Percentiles rank a stretch among this genome's conserved stretches.
These are phyloP conservation scores for Tiliacea citrago DNA, from an alignment of 2,888 invertebrate genomes.

Conservation along the genomic window DNA sequence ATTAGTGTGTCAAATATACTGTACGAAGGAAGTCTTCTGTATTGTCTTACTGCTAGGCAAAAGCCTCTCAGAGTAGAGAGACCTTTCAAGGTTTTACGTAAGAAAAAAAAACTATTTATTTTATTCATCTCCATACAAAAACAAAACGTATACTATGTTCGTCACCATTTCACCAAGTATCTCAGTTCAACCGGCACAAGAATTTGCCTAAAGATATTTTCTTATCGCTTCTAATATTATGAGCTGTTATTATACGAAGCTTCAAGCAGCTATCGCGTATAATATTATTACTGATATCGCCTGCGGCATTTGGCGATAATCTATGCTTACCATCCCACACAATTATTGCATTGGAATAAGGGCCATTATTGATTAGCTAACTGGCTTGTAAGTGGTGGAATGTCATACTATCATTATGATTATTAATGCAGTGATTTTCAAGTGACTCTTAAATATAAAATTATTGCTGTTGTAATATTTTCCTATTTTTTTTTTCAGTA, in stretches of 20 bases:
- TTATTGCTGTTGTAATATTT: background rate
- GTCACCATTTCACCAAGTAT: background rate
- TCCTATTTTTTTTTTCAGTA: too few species aligned
- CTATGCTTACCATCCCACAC: conserved; percentile 56
- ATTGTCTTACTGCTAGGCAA: too few species aligned
- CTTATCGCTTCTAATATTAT: conserved; percentile 19
- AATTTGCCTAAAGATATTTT: conserved; percentile 37
- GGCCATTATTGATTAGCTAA: conserved; percentile 51
- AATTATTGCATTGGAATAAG: conserved; percentile 47
- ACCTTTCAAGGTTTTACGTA: too few species aligned
- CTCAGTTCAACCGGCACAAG: conserved; percentile 5
- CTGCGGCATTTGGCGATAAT: conserved; percentile 54
- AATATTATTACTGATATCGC: conserved; percentile 52
- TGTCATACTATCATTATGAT: conserved; percentile 21
- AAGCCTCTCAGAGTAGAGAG: too few species aligned
- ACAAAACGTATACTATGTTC: background rate
- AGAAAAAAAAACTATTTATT: too few species aligned
- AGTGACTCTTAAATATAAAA: background rate
- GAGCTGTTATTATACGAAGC: conserved; percentile 45
- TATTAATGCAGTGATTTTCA: background rate
- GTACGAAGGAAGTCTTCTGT: too few species aligned
- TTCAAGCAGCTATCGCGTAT: conserved; percentile 40
- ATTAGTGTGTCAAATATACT: too few species aligned
- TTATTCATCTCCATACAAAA: background rate
- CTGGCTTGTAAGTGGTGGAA: conserved; percentile 40